Evolutionary conservation across 2,113 vertebrate genomes (phyloP), one percentile per base, ranked within the genome.

Genomic region (Ptilorrhoa leucosticta): DNA sequence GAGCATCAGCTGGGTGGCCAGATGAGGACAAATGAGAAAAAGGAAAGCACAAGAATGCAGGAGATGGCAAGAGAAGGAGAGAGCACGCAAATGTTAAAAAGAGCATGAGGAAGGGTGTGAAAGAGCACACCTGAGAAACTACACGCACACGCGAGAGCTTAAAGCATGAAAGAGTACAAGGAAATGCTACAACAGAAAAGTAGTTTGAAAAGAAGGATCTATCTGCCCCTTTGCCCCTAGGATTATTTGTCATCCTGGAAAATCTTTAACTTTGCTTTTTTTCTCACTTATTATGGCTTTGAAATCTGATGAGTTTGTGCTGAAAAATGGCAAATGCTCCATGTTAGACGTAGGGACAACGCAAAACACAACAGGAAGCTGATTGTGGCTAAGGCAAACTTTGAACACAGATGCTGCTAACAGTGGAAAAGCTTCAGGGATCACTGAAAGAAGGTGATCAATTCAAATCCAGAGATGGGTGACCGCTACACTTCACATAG

Each of bases 71-170:
- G 45, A 69, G 15, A 42, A n/a, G 27, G 15, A 44, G 6, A 37
- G 31, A 66, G 6, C 9, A 40, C 2, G 2, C 3, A 4, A 61
- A 73, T 2, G 1, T 58, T 63, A 37, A 68, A 31, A 78, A 61
- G 37, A 85, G 13, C 33, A 42, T 7, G 18, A 79, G 15, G 31
- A 63, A 75, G 12, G 14, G 8, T 5, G 0, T 8, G 15, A 31
- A 73, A 78, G 11, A 84, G 4, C 0, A 0, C 15, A 40, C 3
- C 0, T 18, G 24, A 84, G 65, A 27, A 27, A 63, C 15, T 11
- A 23, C 11, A 40, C 4, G 42, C 13, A 65, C 13, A 57, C 9
- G 27, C 0, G 0, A 58, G 7, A 94, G 31, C 10, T 45, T 72
- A n/a, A 56, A 79, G 15, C 17, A 30, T 13, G 9, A 61, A 80